Conservation (phyloP, 2,797 vertebrate species). For the Clamator glandarius region DNA sequence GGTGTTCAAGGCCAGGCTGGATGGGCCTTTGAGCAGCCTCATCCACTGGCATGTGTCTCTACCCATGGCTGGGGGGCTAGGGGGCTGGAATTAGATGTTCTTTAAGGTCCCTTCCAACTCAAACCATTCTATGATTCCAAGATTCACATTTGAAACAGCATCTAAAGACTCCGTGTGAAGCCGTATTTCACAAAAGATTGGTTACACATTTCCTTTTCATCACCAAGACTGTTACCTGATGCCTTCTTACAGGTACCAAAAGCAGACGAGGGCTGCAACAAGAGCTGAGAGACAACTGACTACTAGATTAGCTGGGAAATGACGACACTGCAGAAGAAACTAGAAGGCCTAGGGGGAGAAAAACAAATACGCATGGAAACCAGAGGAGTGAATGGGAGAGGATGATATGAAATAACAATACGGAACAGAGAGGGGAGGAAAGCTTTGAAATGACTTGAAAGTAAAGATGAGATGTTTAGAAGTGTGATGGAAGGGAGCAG, state of each 20-base stretch:
- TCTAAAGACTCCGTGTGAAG: neutral
- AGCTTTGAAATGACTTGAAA: neutral
- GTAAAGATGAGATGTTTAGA: neutral
- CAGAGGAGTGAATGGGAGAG: neutral
- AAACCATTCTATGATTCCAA: too few relatives aligned
- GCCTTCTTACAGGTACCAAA: neutral
- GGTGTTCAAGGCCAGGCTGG: too few relatives aligned
- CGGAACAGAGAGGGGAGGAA: neutral
- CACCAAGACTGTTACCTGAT: neutral
- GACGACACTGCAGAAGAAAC: neutral
- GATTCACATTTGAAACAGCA: neutral
- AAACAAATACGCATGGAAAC: rapidly evolving
- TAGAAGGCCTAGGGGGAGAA: neutral
- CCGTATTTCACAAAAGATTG: neutral
- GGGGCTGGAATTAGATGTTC: too few relatives aligned
- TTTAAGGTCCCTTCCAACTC: too few relatives aligned
- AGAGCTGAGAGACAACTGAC: neutral
- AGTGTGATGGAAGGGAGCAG: neutral
- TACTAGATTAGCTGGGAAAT: neutral
- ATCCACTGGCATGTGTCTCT: too few relatives aligned
- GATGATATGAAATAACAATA: neutral
- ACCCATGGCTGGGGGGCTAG: too few relatives aligned
- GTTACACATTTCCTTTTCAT: neutral
- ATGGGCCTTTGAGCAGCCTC: too few relatives aligned
- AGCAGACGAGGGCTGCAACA: neutral